phyloP scores from a whole-genome alignment of 2,888 invertebrate species.

The Leucania comma region DNA sequence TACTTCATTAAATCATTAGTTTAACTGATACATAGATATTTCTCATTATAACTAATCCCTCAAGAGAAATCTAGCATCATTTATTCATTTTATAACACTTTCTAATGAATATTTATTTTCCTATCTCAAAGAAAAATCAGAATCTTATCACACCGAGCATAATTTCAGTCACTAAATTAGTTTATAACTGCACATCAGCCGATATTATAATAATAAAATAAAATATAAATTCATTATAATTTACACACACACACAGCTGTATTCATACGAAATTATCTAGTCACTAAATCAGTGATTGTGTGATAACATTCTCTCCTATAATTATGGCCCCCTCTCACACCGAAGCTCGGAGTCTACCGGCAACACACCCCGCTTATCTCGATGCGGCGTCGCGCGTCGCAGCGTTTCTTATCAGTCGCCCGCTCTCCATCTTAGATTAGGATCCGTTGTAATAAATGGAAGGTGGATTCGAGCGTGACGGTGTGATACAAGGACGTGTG shows the following conservation, averaged over 20 bases:
- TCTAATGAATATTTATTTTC: conserved; percentile 30
- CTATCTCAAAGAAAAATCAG: conserved; percentile 28
- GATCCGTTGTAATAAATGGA: conserved; percentile 82
- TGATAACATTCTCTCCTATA: conserved; percentile 70
- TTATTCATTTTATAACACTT: conserved; percentile 38
- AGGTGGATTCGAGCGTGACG: conserved; percentile 78
- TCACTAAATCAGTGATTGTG: conserved; percentile 63
- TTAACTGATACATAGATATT: neutral
- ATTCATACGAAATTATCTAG: conserved; percentile 66
- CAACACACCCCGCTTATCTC: conserved; percentile 72
- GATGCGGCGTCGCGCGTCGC: conserved; percentile 73
- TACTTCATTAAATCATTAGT: neutral
- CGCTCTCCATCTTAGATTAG: conserved; percentile 79
- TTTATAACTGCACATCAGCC: conserved; percentile 36
- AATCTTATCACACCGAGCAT: conserved; percentile 34
- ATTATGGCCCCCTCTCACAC: conserved; percentile 68
- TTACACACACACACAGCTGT: conserved; percentile 63
- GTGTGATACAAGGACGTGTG: conserved; percentile 75
- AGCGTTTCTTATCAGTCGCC: conserved; percentile 74
- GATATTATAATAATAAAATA: conserved; percentile 53
- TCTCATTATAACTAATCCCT: neutral
- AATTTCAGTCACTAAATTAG: conserved; percentile 46
- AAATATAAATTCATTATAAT: conserved; percentile 53
- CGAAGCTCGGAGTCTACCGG: conserved; percentile 62
- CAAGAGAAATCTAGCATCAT: conserved; percentile 9